phyloP scores from a whole-genome alignment of 2,797 vertebrate genomes.

The Spheniscus humboldti region DNA sequence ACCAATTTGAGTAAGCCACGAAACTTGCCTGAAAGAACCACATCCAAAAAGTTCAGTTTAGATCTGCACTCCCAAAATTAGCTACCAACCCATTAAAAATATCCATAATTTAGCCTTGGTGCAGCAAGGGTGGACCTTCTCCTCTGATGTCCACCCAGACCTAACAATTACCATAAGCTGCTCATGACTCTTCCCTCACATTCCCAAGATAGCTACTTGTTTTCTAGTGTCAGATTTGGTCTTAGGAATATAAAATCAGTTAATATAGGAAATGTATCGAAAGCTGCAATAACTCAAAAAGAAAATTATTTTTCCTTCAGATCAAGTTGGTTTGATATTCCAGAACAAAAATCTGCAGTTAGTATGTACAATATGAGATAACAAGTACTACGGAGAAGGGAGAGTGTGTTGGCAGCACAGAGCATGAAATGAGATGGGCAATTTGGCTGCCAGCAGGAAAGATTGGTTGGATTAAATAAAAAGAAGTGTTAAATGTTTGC shows the following conservation, averaged over 20 bases:
- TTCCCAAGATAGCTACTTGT: not conserved
- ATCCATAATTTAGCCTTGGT: not conserved
- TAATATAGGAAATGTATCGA: not conserved
- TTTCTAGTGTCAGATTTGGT: not conserved
- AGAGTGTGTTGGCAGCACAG: not conserved
- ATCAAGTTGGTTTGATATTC: not conserved
- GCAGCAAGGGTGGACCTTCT: not conserved
- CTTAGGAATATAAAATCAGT: not conserved
- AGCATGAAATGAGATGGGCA: not conserved
- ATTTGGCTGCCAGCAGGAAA: conserved; percentile 22
- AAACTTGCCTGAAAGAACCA: not conserved
- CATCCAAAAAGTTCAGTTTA: not conserved
- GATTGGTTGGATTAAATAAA: conserved; percentile 10
- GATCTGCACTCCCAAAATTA: not conserved
- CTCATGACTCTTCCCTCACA: not conserved
- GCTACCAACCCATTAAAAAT: not conserved
- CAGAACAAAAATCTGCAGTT: not conserved
- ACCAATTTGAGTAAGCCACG: not conserved
- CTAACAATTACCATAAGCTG: not conserved
- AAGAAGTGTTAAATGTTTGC: not conserved
- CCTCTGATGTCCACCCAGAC: not conserved
- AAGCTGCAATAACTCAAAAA: not conserved
- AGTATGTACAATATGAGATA: not conserved
- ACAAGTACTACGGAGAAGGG: not conserved
- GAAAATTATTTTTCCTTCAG: not conserved